phyloP scores from a whole-genome alignment of 2,113 vertebrate species.

The Dicrurus megarhynchus region DNA sequence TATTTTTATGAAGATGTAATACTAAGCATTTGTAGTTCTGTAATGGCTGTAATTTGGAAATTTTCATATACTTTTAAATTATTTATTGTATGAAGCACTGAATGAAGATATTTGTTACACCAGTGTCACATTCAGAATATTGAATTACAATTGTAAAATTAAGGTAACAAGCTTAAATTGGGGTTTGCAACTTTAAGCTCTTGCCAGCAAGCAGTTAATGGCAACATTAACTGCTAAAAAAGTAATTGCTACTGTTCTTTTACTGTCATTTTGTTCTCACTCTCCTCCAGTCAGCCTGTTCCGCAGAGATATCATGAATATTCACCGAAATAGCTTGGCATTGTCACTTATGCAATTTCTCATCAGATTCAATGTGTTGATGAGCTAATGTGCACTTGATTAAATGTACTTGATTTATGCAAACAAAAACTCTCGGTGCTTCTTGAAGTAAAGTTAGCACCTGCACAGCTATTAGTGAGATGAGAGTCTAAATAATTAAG shows the following conservation, averaged over 20 bases:
- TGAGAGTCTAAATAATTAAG: constrained; percentile 50
- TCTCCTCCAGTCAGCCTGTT: constrained; percentile 54
- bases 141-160: constrained; percentile 29
- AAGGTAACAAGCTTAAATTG: constrained; percentile 15
- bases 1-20: background rate
- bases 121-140: background rate
- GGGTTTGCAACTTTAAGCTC: constrained; percentile 9
- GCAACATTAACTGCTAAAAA: constrained; percentile 29
- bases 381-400: constrained; percentile 61
- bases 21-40: background rate
- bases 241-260: constrained; percentile 53
- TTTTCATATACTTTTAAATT: background rate
- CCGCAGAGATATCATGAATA: constrained; percentile 28
- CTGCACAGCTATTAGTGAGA: constrained; percentile 34
- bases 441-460: constrained; percentile 43
- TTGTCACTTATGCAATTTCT: constrained; percentile 45
- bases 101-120: background rate
- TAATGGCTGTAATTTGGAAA: background rate
- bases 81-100: background rate
- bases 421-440: constrained; percentile 47
- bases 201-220: constrained; percentile 46
- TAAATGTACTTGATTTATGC: constrained; percentile 46
- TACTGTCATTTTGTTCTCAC: constrained; percentile 59
- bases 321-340: constrained; percentile 55
- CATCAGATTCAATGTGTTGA: constrained; percentile 41